Conservation (phyloP, 2,888 invertebrate genomes). For the Drosophila yooni region DNA sequence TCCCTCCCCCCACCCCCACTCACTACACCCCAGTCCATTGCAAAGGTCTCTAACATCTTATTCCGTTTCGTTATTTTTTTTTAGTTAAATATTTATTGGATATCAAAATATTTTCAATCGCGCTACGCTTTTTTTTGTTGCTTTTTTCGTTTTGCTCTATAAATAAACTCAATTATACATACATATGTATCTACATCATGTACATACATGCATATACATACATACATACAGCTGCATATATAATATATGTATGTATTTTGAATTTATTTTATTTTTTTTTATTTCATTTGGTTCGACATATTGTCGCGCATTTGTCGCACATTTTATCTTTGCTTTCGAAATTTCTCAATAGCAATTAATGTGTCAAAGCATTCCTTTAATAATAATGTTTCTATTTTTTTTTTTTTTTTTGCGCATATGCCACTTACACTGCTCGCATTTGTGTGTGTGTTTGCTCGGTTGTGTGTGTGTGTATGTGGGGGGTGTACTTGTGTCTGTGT, state of each 20-base stretch:
- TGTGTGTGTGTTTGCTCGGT: slow-evolving; percentile 5
- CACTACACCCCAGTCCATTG: background rate
- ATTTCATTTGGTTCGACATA: slow-evolving; percentile 59
- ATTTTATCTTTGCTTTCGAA: slow-evolving; percentile 33
- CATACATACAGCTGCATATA: background rate
- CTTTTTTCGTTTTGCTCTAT: slow-evolving; percentile 60
- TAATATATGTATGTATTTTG: slow-evolving; percentile 36
- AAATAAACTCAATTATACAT: slow-evolving; percentile 62
- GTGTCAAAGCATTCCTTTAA: slow-evolving; percentile 52
- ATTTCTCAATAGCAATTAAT: slow-evolving; percentile 69
- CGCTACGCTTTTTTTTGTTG: slow-evolving; percentile 37
- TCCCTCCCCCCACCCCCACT: background rate
- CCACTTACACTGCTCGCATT: slow-evolving; percentile 53
- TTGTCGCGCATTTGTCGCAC: slow-evolving; percentile 65
- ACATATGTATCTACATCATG: slow-evolving; percentile 35
- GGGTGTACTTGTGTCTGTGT: slow-evolving; percentile 8
- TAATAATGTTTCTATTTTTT: slow-evolving; percentile 29
- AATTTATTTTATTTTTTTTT: slow-evolving; percentile 33
- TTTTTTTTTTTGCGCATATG: slow-evolving; percentile 59
- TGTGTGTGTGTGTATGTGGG: slow-evolving; percentile 10
- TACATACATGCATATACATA: slow-evolving; percentile 27
- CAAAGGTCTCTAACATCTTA: slow-evolving; percentile 6
- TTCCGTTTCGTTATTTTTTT: slow-evolving; percentile 6
- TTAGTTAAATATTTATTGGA: slow-evolving; percentile 69
- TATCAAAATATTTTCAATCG: slow-evolving; percentile 75